Base-by-base conservation (phyloP, 2,113 vertebrate genomes). In the Seriola dumerili region DNA sequence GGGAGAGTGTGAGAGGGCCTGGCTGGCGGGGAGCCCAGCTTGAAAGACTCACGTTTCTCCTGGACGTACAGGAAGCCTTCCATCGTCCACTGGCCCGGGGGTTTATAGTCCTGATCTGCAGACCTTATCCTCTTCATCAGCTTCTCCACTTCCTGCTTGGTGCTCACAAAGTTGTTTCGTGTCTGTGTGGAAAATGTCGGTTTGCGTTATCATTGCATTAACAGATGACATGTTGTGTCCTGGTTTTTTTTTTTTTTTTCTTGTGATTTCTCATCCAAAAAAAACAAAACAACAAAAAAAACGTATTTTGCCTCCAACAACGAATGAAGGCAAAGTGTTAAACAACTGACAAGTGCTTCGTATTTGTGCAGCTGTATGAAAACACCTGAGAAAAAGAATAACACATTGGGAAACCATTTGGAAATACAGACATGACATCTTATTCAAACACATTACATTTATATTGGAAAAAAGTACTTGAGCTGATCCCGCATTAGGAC, bases 141-240 rank as follows among this genome's bases (percentile, higher is more conserved):
- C 81, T 97, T 97, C 90, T 99, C 98, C 77, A 99, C 97, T 94
- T 99, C 98, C 93, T 99, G 98, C 64, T 98, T 96, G 1, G 98
- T 99, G 92, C 98, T 99, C 93, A 99, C 96, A 92, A 99, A 99
- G 91, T 99, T 99, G 96, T 99, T 99, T 59, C 98, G 95, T 4
- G 98, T 99, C 98, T 99, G 91, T 2, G 61, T 78, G 67, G 36
- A 91, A 84, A 91, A 84, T 16, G 23, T 3, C 63, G 61, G 13
- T 77, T 50, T 52, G 25, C 62, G 72, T 72, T 40, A 78, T 36
- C 58, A 69, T 23, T 69, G 50, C 75, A 65, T 59, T 48, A 57
- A 54, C 50, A 58, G 55, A 25, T 29, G 34, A 70, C 68, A 59
- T 38, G 34, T 44, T 32, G 36, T 52, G 36, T 21, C 16, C 4